Base-by-base conservation (phyloP, 2,113 vertebrate species). In the Carollia perspicillata region DNA sequence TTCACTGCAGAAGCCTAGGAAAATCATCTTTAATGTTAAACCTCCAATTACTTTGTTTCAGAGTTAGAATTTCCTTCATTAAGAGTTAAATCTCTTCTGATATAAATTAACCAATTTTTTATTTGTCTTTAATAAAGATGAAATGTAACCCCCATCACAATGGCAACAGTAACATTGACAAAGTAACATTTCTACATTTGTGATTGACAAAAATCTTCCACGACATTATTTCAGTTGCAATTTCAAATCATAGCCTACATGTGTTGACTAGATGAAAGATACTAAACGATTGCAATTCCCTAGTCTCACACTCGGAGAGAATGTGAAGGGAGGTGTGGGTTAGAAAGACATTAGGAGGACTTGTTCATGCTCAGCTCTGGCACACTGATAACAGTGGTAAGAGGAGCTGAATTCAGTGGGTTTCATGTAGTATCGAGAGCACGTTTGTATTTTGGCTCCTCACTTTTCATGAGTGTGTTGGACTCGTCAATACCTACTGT, bases 1-100 rank as follows among this genome's bases (percentile, higher is more conserved):
- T 86, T 96, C 72, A 60, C 20, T 92, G n/a, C 53, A 53, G 86
- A 87, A 89, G 60, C 40, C 37, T 77, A 40, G 17, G 40, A 92
- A 95, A 95, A 44, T 89, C n/a, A n/a, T 87, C 71, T 77, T n/a
- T 77, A 94, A 87, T 60, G 1, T 75, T 74, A 86, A 74, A 80
- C 6, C 7, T n/a, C 58, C 42, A 49, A 84, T 88, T 58, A 65
- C 11, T 66, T 58, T 86, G 47, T 88, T 86, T 87, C 53, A 68
- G 17, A 88, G 13, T 86, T 40, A 90, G 35, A 11, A 85, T 94
- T 93, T 81, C 80, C 35, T 85, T 72, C 60, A 33, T 44, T 96
- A 92, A 69, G 37, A 93, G 47, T 44, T 84, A 78, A 79, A 66
- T 88, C 33, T 79, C 35, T 58, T 88, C 81, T 72, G 20, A 89